Conservation (phyloP, 2,113 vertebrate species). For the Collichthys lucidus region DNA sequence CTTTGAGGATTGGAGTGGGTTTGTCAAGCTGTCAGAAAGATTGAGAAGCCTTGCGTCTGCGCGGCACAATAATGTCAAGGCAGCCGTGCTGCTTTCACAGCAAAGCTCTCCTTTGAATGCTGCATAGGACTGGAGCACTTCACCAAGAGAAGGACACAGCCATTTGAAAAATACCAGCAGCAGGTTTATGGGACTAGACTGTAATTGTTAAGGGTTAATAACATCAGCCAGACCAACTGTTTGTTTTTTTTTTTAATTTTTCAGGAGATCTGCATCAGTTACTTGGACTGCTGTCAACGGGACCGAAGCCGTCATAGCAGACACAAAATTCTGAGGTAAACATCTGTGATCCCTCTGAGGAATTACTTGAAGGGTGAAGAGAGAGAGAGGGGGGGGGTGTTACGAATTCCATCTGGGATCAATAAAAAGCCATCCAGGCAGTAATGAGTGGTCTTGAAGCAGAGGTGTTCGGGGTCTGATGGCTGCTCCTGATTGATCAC, state of each 20-base stretch:
- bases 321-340: conserved; percentile 95
- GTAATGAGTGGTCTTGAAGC: conserved; percentile 30
- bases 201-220: neutral
- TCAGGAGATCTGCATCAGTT: conserved; percentile 99
- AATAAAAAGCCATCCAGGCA: conserved; percentile 55
- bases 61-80: conserved; percentile 60
- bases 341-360: conserved; percentile 24
- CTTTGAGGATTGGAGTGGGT: conserved; percentile 68
- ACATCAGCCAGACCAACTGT: conserved; percentile 6
- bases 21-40: conserved; percentile 80
- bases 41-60: conserved; percentile 74
- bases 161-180: conserved; percentile 1
- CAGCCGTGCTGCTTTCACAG: conserved; percentile 40
- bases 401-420: conserved; percentile 58
- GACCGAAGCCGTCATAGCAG: conserved; percentile 96
- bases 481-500: conserved; percentile 64
- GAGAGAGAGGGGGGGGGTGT: neutral
- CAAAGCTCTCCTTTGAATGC: conserved; percentile 44
- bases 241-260: conserved; percentile 41
- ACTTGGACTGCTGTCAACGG: conserved; percentile 96
- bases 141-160: conserved; percentile 9
- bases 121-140: conserved; percentile 29
- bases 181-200: neutral
- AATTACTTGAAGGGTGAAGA: conserved; percentile 20
- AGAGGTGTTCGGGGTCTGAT: conserved; percentile 13